Evolutionary conservation across 2,797 vertebrate species (phyloP).

Genomic region (Premnoplex brunnescens): DNA sequence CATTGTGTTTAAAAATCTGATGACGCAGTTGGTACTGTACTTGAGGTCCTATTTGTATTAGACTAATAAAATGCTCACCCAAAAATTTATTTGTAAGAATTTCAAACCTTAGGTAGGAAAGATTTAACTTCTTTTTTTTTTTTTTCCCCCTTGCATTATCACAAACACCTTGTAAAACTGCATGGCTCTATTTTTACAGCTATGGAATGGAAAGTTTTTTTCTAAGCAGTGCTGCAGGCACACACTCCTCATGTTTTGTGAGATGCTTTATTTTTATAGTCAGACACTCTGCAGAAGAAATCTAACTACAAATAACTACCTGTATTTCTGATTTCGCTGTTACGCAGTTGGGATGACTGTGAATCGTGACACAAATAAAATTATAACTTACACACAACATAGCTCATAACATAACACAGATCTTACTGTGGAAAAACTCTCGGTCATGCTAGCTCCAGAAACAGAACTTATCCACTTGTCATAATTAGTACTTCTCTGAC

Average conservation of each 20-base stretch:
- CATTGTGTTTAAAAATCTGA: not conserved
- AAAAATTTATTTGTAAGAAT: not conserved
- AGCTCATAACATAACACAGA: too few relatives aligned
- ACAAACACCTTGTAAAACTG: not conserved
- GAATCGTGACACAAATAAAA: not conserved
- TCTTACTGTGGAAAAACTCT: not conserved
- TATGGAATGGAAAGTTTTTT: not conserved
- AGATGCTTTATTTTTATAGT: not conserved
- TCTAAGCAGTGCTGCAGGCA: not conserved
- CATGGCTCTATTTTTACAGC: not conserved
- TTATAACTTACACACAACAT: not conserved
- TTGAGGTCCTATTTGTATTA: not conserved
- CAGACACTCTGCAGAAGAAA: not conserved
- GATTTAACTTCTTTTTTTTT: not conserved
- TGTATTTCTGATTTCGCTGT: not conserved
- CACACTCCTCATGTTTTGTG: not conserved
- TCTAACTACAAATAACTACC: not conserved
- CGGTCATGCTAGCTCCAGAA: not conserved
- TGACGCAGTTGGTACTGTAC: not conserved
- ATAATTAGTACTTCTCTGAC: conserved; percentile 27
- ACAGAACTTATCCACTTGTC: not conserved
- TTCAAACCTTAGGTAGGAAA: not conserved
- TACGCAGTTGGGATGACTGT: not conserved
- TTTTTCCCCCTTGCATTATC: not conserved
- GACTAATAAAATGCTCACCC: not conserved